Conservation (phyloP, 2,797 vertebrate species). For the Lepilemur septentrionalis region DNA sequence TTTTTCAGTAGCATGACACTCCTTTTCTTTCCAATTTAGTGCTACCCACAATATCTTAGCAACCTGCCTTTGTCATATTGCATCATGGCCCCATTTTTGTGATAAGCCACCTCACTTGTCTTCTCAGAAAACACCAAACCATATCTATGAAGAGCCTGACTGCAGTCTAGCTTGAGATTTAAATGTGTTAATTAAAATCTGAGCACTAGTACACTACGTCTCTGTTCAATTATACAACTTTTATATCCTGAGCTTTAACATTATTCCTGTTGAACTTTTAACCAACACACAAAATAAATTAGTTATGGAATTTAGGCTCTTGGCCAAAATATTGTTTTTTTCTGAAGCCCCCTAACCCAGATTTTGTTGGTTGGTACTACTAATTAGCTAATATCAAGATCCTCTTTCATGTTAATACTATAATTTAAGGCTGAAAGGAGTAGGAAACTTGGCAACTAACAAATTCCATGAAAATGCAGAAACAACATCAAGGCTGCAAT, state of each 20-base stretch:
- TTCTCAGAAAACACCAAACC: not conserved
- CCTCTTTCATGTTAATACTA: not conserved
- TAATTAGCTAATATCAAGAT: not conserved
- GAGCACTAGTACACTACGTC: not conserved
- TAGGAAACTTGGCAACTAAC: not conserved
- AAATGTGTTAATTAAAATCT: not conserved
- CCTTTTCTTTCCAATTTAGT: not conserved
- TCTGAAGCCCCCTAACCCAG: not conserved
- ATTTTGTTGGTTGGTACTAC: not conserved
- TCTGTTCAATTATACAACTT: not conserved
- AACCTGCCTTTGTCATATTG: not conserved
- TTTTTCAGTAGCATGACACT: not conserved
- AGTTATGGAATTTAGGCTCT: not conserved
- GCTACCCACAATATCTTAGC: not conserved
- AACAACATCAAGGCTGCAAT: not conserved
- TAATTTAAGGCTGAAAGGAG: not conserved
- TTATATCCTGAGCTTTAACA: not conserved
- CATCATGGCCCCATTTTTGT: not conserved
- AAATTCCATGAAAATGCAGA: not conserved
- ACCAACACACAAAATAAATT: not conserved
- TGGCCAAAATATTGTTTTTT: not conserved
- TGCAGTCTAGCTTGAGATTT: constrained; percentile 10
- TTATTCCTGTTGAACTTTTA: not conserved
- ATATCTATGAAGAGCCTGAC: not conserved
- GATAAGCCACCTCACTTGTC: not conserved